Conservation (phyloP, 2,113 vertebrate genomes). For the Elgaria multicarinata region DNA sequence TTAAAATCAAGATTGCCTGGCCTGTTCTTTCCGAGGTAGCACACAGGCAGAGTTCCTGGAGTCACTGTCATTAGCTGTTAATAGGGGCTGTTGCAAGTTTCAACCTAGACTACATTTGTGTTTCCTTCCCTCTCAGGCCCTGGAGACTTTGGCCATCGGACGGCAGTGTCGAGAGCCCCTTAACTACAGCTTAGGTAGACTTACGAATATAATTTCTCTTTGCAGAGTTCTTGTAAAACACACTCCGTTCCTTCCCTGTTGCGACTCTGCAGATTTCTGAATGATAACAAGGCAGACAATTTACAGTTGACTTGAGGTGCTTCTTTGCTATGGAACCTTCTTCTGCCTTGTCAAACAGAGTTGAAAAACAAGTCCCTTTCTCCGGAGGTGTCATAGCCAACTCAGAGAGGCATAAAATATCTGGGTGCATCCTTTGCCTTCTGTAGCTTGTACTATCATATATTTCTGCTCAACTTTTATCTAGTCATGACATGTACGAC, state of each 20-base stretch:
- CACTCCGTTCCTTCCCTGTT: slow-evolving; percentile 42
- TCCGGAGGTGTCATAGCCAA: slow-evolving; percentile 24
- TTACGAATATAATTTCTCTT: slow-evolving; percentile 50
- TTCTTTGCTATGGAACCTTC: slow-evolving; percentile 62
- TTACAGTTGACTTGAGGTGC: slow-evolving; percentile 63
- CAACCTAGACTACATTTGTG: slow-evolving; percentile 7
- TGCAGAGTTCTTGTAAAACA: slow-evolving; percentile 45
- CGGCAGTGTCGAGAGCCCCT: slow-evolving; percentile 46
- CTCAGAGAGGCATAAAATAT: slow-evolving; percentile 63
- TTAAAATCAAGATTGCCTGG: slow-evolving; percentile 27
- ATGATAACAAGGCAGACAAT: slow-evolving; percentile 66
- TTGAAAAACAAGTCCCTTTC: slow-evolving; percentile 70
- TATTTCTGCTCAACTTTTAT: slow-evolving; percentile 46
- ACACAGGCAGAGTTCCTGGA: slow-evolving; percentile 15
- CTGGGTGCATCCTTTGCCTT: background rate
- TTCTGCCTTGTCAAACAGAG: slow-evolving; percentile 51
- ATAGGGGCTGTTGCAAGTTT: slow-evolving; percentile 25
- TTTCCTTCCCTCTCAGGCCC: slow-evolving; percentile 4
- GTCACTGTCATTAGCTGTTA: background rate
- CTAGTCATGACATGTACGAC: background rate
- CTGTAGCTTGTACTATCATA: slow-evolving; percentile 30
- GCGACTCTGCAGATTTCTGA: slow-evolving; percentile 53
- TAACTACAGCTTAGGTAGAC: slow-evolving; percentile 51
- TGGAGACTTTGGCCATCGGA: slow-evolving; percentile 23
- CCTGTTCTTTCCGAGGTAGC: fast-evolving